Base-by-base conservation (phyloP, 2,888 invertebrate species). In the Drosophila koepferae region DNA sequence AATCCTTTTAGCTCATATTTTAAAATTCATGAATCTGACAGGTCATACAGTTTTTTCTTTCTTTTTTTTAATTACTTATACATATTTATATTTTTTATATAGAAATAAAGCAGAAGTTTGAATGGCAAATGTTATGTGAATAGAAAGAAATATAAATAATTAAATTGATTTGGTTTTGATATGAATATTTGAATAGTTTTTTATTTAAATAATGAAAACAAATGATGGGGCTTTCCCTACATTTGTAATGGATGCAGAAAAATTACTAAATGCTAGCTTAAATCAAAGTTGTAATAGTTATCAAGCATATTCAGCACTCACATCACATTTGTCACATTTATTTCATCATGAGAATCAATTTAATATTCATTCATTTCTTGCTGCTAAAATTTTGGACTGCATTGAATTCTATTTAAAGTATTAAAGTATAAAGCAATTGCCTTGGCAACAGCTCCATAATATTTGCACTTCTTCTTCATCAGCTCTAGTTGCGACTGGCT, bases 391-490 rank as follows among this genome's bases (percentile, higher is more conserved):
- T 59, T n/a, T 0, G n/a, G 23, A 46, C 6, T 34, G 10, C 20
- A 31, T 20, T 34, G 38, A 63, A 44, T n/a, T n/a, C 16, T 20
- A 20, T 20, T 20, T 20, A 20, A 20, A 2, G 20, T 18, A 31
- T 40, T 44, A n/a, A 31, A 53, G 44, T 40, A 1, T 10, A 1
- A 14, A 14, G 41, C 41, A 14, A 38, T 40, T 40, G 49, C 41
- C 63, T 70, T 70, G 72, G 72, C 71, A 71, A 63, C 72, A 38
- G n/a, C 12, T 20, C 7, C 1, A 14, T 36, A 20, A n/a, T 48
- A 41, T 18, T 58, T 20, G 3, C 31, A 53, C 46, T 23, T 8
- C 23, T 14, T 49, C n/a, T 48, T 7, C 20, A 38, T 59, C 16
- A 41, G 6, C 16, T 38, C 18, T 10, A 54, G 48, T 46, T 40